Percentiles rank a stretch among this genome's conserved stretches.
Conservation (phyloP, 2,888 invertebrate species). For the Limnephilus lunatus region DNA sequence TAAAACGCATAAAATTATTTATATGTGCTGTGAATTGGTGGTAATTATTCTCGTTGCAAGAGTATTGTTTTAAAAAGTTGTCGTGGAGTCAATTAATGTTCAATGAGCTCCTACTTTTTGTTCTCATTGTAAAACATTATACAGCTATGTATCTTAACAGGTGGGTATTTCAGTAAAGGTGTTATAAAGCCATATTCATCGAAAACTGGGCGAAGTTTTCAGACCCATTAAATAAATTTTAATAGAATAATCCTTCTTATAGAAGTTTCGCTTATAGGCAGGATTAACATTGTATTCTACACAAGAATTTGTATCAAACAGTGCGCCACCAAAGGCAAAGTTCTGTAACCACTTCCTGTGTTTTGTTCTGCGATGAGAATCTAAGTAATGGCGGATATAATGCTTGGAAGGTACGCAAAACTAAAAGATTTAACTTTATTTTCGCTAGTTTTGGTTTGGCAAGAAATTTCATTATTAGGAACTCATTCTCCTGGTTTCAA, state of each 20-base stretch:
- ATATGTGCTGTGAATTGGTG: too few relatives aligned
- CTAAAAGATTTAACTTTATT: conserved; percentile 33
- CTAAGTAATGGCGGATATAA: conserved; percentile 24
- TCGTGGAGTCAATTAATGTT: not conserved
- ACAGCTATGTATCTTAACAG: not conserved
- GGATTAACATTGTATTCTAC: conserved; percentile 26
- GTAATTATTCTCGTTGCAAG: too few relatives aligned
- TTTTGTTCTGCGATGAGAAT: conserved; percentile 36
- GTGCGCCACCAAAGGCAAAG: conserved; percentile 29
- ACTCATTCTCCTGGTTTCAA: conserved; percentile 28
- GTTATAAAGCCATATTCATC: not conserved
- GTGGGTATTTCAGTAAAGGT: not conserved
- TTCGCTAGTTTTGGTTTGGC: conserved; percentile 33
- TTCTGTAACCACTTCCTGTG: conserved; percentile 27
- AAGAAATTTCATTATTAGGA: conserved; percentile 43
- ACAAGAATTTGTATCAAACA: conserved; percentile 42
- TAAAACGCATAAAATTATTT: too few relatives aligned
- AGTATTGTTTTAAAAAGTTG: not conserved
- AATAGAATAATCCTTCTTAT: not conserved
- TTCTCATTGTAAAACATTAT: not conserved
- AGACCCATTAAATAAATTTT: not conserved
- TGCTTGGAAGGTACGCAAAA: not conserved
- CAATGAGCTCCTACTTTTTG: not conserved
- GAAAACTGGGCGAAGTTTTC: not conserved
- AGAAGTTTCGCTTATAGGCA: conserved; percentile 15